phyloP scores from a whole-genome alignment of 2,797 vertebrate genomes.

The Semotilus atromaculatus region DNA sequence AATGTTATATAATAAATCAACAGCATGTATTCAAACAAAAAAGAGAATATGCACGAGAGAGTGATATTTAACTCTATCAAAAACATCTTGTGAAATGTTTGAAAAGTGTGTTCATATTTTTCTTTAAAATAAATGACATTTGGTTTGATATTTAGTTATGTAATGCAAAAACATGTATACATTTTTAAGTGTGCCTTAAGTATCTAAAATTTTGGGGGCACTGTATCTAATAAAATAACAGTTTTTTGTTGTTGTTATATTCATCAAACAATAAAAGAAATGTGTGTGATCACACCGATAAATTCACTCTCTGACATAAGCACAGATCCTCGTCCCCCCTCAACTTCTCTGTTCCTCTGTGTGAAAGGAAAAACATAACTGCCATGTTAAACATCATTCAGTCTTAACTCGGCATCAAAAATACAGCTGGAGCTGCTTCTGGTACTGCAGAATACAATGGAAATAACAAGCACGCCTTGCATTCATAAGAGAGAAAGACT shows the following conservation, averaged over 20 bases:
- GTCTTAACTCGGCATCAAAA: neutral
- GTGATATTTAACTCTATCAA: neutral
- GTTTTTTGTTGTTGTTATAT: neutral
- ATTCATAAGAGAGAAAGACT: neutral
- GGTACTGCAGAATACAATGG: neutral
- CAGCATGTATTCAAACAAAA: neutral
- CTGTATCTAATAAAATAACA: neutral
- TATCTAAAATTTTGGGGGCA: neutral
- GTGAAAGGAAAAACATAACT: neutral
- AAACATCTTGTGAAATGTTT: neutral
- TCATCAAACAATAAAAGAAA: neutral
- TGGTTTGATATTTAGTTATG: neutral
- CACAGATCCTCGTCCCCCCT: constrained; percentile 66
- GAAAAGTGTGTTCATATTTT: neutral
- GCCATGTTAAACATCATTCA: neutral
- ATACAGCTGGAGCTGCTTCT: neutral
- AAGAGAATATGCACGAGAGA: neutral
- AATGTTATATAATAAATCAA: constrained; percentile 58
- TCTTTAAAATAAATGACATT: neutral
- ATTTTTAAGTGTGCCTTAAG: neutral
- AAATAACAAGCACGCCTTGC: neutral
- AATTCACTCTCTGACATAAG: constrained; percentile 92
- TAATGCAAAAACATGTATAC: neutral
- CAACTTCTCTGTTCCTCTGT: constrained; percentile 2
- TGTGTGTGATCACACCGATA: constrained; percentile 80